Evolutionary conservation across 2,113 vertebrate species (phyloP), one percentile per base, ranked within the genome.

Genomic region (Channa argus): DNA sequence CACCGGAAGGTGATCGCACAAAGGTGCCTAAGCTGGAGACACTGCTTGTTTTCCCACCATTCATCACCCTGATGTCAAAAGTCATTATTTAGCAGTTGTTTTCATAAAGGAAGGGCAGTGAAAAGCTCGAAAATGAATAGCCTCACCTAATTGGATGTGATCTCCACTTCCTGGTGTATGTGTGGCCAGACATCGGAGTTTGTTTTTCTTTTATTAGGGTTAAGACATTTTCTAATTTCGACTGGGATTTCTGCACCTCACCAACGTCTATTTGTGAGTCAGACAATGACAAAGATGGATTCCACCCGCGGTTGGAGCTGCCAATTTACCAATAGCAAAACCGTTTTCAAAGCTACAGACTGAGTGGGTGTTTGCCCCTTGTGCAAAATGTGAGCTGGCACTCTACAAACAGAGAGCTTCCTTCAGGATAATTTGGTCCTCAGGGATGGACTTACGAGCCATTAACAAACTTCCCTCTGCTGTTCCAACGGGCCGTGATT

Each of bases 1-100:
- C 37, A 4, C 11, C 24, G 50, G 44, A 34, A 11, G 24, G 13
- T 39, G 12, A 54, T 34, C 33, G 36, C 7, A 33, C 52, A 51
- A 63, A 56, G n/a, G 43, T 44, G 59, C 12, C 9, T 2, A 3
- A 63, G 15, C 46, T 7, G 9, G 47, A 43, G 91, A 92, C 86
- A 88, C 83, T 86, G 86, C 8, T 63, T 95, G 93, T 94, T 95
- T 96, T 94, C 75, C 76, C 82, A 89, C 85, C 92, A 93, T 95
- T 93, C 88, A 92, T 95, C 94, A 95, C 94, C 64, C 71, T 3
- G 44, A 82, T 92, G 92, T 94, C 95, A 96, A 71, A 94, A 93
- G 91, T 94, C 92, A 88, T 92, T 89, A 49, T 34, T 88, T 84
- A 86, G 82, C 82, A 79, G 91, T 93, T 94, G 86, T 95, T 95